Base-by-base conservation (phyloP, 1,140 invertebrate species). In the Drosophila orosa region DNA sequence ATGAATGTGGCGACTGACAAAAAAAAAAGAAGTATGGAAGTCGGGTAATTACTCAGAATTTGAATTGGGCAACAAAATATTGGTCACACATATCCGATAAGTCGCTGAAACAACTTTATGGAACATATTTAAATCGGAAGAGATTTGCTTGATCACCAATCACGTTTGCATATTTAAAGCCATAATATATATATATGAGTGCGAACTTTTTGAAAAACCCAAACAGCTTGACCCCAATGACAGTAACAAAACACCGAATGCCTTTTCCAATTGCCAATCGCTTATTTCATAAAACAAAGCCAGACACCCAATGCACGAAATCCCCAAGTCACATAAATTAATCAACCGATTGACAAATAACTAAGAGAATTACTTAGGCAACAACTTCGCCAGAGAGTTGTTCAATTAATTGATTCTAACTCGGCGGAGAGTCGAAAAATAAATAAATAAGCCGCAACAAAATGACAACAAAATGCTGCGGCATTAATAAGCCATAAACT, bases 401-500 rank as follows among this genome's bases (percentile, higher is more conserved):
- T 79, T 79, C 81, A 80, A 84, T 84, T 84, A 84, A 84, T 84
- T 79, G 81, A 80, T 76, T 67, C 76, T 76, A 68, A 60, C 75
- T 62, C 19, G 17, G 56, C 25, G 48, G 47, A 25, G 44, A 61
- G 31, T 57, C 39, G 25, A 47, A 71, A 67, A 67, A 29, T 37
- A 44, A 69, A 39, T 58, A 72, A 71, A 17, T 58, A 39, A 72
- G 68, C 66, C 66, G 22, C 68, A 40, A 48, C 68, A 72, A 79
- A 79, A 61, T 73, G 61, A 55, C 77, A 62, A 80, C 78, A 80
- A 81, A 80, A 80, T 57, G 71, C 47, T 74, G 35, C 25, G 27
- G 31, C 40, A 69, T 56, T 40, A 76, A 62, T 69, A 47, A 62
- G 67, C 44, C 48, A 33, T 48, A 73, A 68, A 55, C 61, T 74